phyloP scores from a whole-genome alignment of 2,113 vertebrate species.

The Pituophis catenifer region DNA sequence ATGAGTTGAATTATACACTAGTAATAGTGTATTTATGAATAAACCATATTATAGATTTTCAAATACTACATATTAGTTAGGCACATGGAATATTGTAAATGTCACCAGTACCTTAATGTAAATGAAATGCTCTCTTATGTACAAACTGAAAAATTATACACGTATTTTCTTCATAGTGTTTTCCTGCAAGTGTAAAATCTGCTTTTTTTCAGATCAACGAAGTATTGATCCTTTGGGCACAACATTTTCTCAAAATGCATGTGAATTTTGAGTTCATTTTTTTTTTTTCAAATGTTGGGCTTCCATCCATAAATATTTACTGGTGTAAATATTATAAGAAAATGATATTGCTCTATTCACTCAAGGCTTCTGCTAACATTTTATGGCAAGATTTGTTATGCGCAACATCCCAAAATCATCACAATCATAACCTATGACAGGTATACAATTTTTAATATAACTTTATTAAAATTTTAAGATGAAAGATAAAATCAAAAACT shows the following conservation, averaged over 20 bases:
- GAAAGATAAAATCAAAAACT: neutral
- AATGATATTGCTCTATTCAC: neutral
- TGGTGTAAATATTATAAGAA: neutral
- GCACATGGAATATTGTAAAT: neutral
- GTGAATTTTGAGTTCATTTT: neutral
- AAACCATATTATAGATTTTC: neutral
- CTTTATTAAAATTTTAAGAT: neutral
- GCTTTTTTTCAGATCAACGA: neutral
- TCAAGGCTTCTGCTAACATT: neutral
- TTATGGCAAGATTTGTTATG: neutral
- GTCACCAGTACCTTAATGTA: neutral
- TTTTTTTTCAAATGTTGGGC: neutral
- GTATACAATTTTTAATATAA: neutral
- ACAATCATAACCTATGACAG: neutral
- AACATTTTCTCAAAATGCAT: neutral
- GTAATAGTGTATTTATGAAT: neutral
- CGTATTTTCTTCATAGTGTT: neutral
- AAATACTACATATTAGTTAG: neutral
- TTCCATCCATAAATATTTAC: neutral
- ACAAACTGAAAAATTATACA: neutral
- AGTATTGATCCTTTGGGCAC: neutral
- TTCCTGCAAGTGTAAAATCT: neutral
- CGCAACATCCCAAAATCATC: neutral
- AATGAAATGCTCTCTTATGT: neutral
- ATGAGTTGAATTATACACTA: neutral